phyloP scores from a whole-genome alignment of 2,797 vertebrate species.

The Premnoplex brunnescens region DNA sequence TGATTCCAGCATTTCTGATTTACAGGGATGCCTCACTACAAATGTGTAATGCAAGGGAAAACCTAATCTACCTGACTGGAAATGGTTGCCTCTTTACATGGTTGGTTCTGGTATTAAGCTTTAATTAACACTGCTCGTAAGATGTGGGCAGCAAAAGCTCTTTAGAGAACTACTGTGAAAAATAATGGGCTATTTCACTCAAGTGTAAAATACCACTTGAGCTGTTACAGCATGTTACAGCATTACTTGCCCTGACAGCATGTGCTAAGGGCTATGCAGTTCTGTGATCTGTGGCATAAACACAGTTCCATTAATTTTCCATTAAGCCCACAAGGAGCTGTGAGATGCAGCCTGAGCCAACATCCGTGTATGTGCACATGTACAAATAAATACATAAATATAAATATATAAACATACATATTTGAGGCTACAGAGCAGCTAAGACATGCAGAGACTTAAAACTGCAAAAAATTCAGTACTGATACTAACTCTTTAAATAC shows the following conservation, averaged over 20 bases:
- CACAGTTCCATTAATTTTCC: not conserved
- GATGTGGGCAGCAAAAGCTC: not conserved
- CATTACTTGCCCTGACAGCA: not conserved
- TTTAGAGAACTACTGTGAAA: not conserved
- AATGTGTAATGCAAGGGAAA: not conserved
- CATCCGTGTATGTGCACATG: accelerated
- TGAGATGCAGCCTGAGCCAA: not conserved
- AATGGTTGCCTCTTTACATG: not conserved
- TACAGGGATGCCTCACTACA: not conserved
- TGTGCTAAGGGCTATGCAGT: not conserved
- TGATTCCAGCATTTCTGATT: not conserved
- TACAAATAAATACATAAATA: not conserved
- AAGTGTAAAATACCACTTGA: not conserved
- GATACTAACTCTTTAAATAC: not conserved
- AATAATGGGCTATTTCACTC: not conserved
- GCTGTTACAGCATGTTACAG: too few relatives aligned
- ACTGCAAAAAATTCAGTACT: not conserved
- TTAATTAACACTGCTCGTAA: not conserved
- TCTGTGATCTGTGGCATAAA: not conserved
- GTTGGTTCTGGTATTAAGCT: not conserved
- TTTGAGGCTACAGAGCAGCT: not conserved
- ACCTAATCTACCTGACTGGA: not conserved
- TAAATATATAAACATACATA: not conserved
- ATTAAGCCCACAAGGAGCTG: not conserved
- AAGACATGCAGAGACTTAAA: not conserved